Base-by-base conservation (phyloP, 2,888 invertebrate species). In the Dyspetes luteomarginatus region DNA sequence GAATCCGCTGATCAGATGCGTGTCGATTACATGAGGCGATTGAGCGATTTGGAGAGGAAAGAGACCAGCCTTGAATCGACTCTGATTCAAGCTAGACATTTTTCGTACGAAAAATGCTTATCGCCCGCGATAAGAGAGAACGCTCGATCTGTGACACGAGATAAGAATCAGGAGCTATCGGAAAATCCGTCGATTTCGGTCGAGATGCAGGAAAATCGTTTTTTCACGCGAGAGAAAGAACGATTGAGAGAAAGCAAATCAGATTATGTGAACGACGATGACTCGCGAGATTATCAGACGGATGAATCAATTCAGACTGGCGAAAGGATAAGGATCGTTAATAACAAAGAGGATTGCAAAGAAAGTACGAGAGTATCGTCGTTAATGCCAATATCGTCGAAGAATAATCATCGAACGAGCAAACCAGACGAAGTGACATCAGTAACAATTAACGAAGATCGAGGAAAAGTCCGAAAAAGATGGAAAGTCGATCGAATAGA, bases 21-120 rank as follows among this genome's bases (percentile, higher is more conserved):
- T 69, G 52, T 74, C 0, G 88, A 91, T 62, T 92, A 92, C 24
- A 87, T 89, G 62, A 83, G 84, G 17, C 91, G 91, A 78, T 87
- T 92, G 0, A 83, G 76, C 0, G 85, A 89, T 45, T 82, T 92
- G 2, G 90, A 91, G 74, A 85, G 83, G 45, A 55, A 72, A 5
- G 72, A 76, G 24, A 48, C 58, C 17, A 67, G 26, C 24, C 4
- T 74, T 17, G 69, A 78, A 30, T 55, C 65, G 2, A 67, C 50
- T 0, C n/a, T 74, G 1, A 4, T 28, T 24, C 5, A 62, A 15
- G 67, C 56, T 43, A 22, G 9, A 52, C 22, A 22, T 3, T 1
- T 52, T 24, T 2, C 48, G 36, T 48, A 56, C 26, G 17, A 26
- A 17, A 64, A n/a, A 41, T 41, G 19, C 30, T 26, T 69, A 26